Percentiles rank a stretch among this genome's conserved stretches.
Evolutionary conservation across 2,113 vertebrate genomes (phyloP).

Genomic region (Clarias macrocephalus): DNA sequence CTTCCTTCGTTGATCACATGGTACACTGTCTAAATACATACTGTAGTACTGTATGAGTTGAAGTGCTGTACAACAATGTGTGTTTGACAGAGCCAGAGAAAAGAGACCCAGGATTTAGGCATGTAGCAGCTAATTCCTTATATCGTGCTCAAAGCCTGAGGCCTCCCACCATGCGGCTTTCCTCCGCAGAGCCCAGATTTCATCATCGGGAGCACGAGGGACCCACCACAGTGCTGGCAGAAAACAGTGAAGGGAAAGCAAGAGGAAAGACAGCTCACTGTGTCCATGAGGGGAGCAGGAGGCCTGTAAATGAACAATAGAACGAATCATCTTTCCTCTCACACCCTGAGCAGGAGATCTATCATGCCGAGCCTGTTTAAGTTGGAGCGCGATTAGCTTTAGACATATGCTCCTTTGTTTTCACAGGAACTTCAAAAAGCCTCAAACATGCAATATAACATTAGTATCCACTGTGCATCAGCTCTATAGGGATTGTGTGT

Average conservation of each 20-base stretch:
- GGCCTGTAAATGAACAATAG: constrained; percentile 30
- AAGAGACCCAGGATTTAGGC: constrained; percentile 43
- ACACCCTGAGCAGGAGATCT: neutral
- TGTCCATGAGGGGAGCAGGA: constrained; percentile 28
- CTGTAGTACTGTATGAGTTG: neutral
- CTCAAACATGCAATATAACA: neutral
- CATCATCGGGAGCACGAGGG: constrained; percentile 41
- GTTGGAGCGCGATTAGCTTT: constrained; percentile 23
- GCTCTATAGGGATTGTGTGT: neutral
- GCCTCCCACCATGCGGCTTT: constrained; percentile 47
- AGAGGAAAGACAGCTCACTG: constrained; percentile 45
- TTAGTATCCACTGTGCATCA: neutral
- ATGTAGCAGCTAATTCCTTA: constrained; percentile 38
- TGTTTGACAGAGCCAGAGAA: constrained; percentile 55
- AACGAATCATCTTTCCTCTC: constrained; percentile 25
- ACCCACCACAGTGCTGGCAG: constrained; percentile 53
- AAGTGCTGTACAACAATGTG: constrained; percentile 42
- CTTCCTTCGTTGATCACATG: constrained; percentile 5
- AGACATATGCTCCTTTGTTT: constrained; percentile 38
- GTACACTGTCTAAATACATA: neutral
- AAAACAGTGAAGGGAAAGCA: constrained; percentile 26
- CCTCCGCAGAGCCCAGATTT: constrained; percentile 44
- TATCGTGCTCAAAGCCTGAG: constrained; percentile 10
- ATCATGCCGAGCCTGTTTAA: constrained; percentile 17
- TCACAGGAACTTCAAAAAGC: constrained; percentile 33